These are phyloP conservation scores for Lasioglossum figueresi DNA, from an alignment of 2,888 invertebrate species.

Conservation along the genomic window DNA sequence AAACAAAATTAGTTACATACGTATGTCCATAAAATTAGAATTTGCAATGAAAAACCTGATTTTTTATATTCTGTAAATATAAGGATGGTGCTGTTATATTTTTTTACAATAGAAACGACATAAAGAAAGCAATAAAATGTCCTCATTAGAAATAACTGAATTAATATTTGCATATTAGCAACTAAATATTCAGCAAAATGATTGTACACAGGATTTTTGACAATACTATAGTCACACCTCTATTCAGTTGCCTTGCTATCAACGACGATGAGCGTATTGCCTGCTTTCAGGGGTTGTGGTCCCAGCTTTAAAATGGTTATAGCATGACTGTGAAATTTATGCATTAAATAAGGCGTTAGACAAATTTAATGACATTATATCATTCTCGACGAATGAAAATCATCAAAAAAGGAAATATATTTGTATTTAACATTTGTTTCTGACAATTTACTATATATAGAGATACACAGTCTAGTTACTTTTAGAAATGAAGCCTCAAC, in stretches of 20 bases:
- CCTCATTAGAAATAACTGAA: not conserved
- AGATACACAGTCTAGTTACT: too few species aligned
- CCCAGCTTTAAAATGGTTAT: too few species aligned
- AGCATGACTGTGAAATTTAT: not conserved
- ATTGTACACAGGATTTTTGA: not conserved
- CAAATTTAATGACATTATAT: not conserved
- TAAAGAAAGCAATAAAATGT: not conserved
- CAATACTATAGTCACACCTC: not conserved
- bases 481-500: not conserved
- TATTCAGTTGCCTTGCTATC: not conserved
- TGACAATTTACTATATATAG: too few species aligned
- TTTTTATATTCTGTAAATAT: too few species aligned
- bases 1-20: not conserved
- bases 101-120: not conserved
- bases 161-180: not conserved
- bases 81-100: not conserved
- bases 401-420: too few species aligned
- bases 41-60: too few species aligned
- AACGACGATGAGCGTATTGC: not conserved
- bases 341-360: not conserved
- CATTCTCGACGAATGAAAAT: not conserved
- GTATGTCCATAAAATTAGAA: not conserved
- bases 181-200: not conserved
- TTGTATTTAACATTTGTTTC: too few species aligned
- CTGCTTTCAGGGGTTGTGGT: not conserved